Evolutionary conservation across 2,113 vertebrate species (phyloP).

Genomic region (human): GRCh38 chr14:49121001-49121500

Average conservation of each 20-base stretch:
- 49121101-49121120: background rate
- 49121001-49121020: background rate
- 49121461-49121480: conserved; percentile 47
- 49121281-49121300: background rate
- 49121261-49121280: background rate
- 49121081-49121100: background rate
- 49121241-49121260: background rate
- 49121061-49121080: background rate
- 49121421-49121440: background rate
- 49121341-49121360: background rate
- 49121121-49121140: background rate
- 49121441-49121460: background rate
- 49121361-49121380: background rate
- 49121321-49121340: background rate
- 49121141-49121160: background rate
- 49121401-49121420: background rate
- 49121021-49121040: background rate
- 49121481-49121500: conserved; percentile 59
- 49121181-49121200: background rate
- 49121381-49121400: background rate
- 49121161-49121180: background rate
- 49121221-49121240: background rate
- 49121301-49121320: background rate
- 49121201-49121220: background rate
- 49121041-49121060: background rate